phyloP scores from a whole-genome alignment of 92 coral and sea anemone genomes.

The Palythoa caribaeorum region DNA sequence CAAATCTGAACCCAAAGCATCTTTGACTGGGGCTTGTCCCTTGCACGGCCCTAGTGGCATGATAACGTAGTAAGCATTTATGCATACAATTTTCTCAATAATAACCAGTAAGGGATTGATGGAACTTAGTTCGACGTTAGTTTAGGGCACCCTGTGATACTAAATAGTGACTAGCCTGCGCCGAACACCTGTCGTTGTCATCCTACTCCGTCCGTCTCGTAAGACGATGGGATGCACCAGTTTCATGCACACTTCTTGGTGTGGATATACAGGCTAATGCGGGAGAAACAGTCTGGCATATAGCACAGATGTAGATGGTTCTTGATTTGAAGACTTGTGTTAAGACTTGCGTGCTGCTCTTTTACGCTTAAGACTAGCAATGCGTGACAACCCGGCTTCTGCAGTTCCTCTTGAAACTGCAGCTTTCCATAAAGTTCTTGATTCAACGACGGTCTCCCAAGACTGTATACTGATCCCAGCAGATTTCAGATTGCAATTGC shows the following conservation, averaged over 20 bases:
- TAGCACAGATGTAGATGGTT: background rate
- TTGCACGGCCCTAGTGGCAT: slow-evolving; percentile 59
- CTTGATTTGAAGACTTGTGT: background rate
- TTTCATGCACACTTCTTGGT: background rate
- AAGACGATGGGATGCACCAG: slow-evolving; percentile 5
- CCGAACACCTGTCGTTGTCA: too few species aligned
- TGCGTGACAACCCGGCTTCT: background rate
- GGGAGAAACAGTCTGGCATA: background rate
- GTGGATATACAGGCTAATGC: background rate
- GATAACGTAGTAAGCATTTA: too few species aligned
- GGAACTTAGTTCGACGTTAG: background rate
- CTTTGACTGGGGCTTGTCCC: slow-evolving; percentile 68
- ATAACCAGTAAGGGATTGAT: background rate
- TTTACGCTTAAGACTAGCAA: background rate
- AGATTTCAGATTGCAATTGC: background rate
- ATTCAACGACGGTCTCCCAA: background rate
- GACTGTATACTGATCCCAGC: background rate
- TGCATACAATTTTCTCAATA: background rate
- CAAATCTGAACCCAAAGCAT: slow-evolving; percentile 55
- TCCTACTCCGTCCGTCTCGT: background rate
- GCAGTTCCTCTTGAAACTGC: background rate
- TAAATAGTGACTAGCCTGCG: too few species aligned
- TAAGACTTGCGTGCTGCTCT: background rate
- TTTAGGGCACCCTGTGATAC: too few species aligned
- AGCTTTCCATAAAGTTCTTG: background rate